phyloP scores from a whole-genome alignment of 2,888 invertebrate species.

The Achlya flavicornis region DNA sequence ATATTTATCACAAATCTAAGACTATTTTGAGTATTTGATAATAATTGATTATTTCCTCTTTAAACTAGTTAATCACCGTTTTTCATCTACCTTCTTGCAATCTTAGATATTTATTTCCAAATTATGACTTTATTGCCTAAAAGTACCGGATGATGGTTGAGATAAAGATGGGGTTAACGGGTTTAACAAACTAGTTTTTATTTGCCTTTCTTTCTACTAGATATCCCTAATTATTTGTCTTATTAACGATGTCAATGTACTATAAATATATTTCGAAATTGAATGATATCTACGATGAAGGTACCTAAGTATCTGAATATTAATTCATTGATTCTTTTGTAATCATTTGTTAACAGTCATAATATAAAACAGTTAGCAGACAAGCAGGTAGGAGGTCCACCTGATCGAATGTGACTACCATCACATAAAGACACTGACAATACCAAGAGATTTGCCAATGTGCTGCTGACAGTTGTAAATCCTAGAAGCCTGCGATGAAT shows the following conservation, averaged over 20 bases:
- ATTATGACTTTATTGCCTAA: constrained; percentile 38
- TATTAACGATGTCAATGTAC: constrained; percentile 28
- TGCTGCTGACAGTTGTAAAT: no score
- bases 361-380: no score
- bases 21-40: not conserved
- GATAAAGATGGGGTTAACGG: constrained; percentile 31
- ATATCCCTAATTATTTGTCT: constrained; percentile 46
- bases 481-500: not conserved
- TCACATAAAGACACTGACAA: no score
- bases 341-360: not conserved
- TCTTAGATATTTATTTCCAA: constrained; percentile 34
- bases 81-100: constrained; percentile 31
- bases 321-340: not conserved
- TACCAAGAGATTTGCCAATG: no score
- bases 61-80: constrained; percentile 24
- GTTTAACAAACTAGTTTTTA: constrained; percentile 41
- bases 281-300: not conserved
- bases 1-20: not conserved
- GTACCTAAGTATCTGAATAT: not conserved
- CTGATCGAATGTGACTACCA: no score
- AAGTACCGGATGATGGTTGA: constrained; percentile 36
- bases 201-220: constrained; percentile 45
- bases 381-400: no score
- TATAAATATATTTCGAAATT: not conserved
- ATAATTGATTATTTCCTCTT: constrained; percentile 10